Evolutionary conservation across 1,140 invertebrate species (phyloP), one percentile per base, ranked within the genome.

Genomic region (Diabrotica virgifera): DNA sequence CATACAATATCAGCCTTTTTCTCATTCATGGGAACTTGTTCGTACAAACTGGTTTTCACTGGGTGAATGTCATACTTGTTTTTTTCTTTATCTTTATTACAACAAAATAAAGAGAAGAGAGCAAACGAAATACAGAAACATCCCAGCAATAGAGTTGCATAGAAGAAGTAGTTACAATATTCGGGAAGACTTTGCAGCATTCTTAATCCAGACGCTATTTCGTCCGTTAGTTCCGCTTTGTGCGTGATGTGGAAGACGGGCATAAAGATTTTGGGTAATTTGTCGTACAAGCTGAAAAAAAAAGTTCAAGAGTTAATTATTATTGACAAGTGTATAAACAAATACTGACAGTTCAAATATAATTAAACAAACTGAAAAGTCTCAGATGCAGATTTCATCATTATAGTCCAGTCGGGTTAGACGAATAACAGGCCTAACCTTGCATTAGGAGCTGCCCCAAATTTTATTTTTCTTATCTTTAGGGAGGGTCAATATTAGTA

Each of bases 241-340:
- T 78, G 76, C 24, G 70, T 63, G 62, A 77, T 76, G 59, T 73
- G 76, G 66, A 77, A 77, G 24, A 77, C 62, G 5, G 76, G 76
- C 6, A 76, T 52, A 38, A 68, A 72, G 5, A 75, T 64, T 64
- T 74, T 76, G 0, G 71, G 72, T 5, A 77, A 71, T n/a, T 72
- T 70, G 38, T 62, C 35, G 56, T 73, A 77, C 52, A 75, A 68
- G 0, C 75, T 76, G 62, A 40, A 71, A 70, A 63, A 40, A 61
- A 62, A n/a, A 46, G 5, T 10, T 36, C 4, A 24, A 4, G 1
- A 2, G 4, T 24, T 24, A 24, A 24, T 2, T 2, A 24, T 24
- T 24, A 24, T 24, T 24, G 4, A 24, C 24, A 24, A 24, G 24
- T 4, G 24, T 24, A 1, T 1, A 24, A 24, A 24, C 1, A 24